Evolutionary conservation across 2,113 vertebrate genomes (phyloP).

Genomic region (Cyanocitta stelleri): DNA sequence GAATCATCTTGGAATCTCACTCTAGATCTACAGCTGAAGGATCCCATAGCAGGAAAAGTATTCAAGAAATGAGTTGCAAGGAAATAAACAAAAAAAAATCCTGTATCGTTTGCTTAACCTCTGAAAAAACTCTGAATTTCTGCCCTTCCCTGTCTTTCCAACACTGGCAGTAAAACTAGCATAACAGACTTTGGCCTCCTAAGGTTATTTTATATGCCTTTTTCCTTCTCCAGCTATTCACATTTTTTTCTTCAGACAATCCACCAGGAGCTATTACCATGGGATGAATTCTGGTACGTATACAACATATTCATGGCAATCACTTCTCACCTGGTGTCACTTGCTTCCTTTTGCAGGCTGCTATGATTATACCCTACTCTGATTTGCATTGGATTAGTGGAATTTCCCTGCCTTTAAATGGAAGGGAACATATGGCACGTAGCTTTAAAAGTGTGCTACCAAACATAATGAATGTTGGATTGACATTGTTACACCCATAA

Average conservation of each 20-base stretch:
- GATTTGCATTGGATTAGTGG: slow-evolving; percentile 18
- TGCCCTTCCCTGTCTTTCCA: background rate
- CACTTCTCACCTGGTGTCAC: background rate
- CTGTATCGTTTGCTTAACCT: background rate
- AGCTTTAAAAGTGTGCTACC: slow-evolving; percentile 9
- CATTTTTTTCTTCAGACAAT: background rate
- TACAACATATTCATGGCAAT: background rate
- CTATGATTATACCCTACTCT: background rate
- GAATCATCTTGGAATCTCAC: background rate
- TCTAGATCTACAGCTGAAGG: background rate
- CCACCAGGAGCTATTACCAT: background rate
- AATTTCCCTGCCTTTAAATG: slow-evolving; percentile 21
- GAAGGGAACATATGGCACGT: slow-evolving; percentile 27
- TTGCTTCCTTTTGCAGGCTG: background rate
- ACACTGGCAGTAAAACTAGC: background rate
- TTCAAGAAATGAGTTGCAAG: background rate
- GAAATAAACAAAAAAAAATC: background rate
- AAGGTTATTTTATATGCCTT: background rate
- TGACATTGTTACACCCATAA: slow-evolving; percentile 46
- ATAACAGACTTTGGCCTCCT: background rate
- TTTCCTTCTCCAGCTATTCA: background rate
- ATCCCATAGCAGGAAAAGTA: background rate
- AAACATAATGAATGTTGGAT: slow-evolving; percentile 17
- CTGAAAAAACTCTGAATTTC: background rate
- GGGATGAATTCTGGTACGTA: background rate